phyloP scores from a whole-genome alignment of 2,888 invertebrate genomes.

The Apotomis capreana region DNA sequence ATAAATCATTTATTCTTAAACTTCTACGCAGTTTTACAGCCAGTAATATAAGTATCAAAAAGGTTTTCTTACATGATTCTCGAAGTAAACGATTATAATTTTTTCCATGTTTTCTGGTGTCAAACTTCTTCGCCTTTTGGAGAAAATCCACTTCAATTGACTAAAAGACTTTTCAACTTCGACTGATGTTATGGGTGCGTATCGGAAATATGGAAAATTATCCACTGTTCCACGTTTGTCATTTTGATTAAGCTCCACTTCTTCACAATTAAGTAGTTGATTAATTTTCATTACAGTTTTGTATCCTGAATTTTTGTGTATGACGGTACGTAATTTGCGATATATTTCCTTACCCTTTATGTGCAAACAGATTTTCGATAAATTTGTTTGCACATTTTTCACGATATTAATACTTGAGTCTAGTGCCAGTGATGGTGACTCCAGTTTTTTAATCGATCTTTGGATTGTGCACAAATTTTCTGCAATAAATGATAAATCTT shows the following conservation, averaged over 20 bases:
- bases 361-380: slow-evolving; percentile 2
- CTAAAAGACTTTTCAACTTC: slow-evolving; percentile 10
- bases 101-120: neutral
- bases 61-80: slow-evolving; percentile 10
- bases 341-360: neutral
- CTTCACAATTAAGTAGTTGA: slow-evolving; percentile 1
- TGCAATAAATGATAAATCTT: neutral
- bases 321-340: neutral
- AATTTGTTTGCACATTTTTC: neutral
- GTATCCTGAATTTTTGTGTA: neutral
- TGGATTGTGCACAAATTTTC: slow-evolving; percentile 3
- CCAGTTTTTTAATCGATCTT: slow-evolving; percentile 3
- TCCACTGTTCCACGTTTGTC: slow-evolving; percentile 12
- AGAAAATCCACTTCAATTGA: slow-evolving; percentile 11
- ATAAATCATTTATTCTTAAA: neutral
- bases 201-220: slow-evolving; percentile 12
- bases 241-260: slow-evolving; percentile 11
- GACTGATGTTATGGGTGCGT: slow-evolving; percentile 4
- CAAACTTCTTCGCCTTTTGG: slow-evolving; percentile 12
- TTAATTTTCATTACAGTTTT: too few species aligned
- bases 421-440: slow-evolving; percentile 1
- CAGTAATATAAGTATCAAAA: neutral
- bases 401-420: slow-evolving; percentile 1
- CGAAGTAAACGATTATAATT: neutral
- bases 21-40: slow-evolving; percentile 9